Base-by-base conservation (phyloP, 2,888 invertebrate species). In the Dicycla oo region DNA sequence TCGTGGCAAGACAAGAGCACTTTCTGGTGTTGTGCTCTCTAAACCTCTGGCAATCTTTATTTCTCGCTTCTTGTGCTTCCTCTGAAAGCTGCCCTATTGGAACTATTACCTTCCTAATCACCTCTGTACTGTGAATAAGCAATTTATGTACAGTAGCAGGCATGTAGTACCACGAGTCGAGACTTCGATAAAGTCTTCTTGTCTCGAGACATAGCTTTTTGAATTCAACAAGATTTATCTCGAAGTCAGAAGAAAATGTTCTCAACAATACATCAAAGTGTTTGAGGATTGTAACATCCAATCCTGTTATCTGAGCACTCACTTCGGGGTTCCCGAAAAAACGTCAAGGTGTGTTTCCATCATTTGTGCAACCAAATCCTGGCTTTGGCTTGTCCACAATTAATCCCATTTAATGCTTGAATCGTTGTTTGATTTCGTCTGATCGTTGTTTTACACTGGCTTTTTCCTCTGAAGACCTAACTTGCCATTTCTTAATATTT, bases 31-130 rank as follows among this genome's bases (percentile, higher is more conserved):
- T 65, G 47, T 75, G 56, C 62, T 78, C 73, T 45, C 78, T 62
- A 62, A 78, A 78, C 43, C 70, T 81, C 11, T 69, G 61, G 20
- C 62, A 75, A 69, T 81, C 73, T 69, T 81, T 81, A 45, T 78
- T 72, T 23, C 72, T 23, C 11, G 73, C 64, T 73, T 76, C 79
- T 62, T 65, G 61, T 23, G 72, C 67, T 40, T 72, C 68, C 40
- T 78, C 69, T 18, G 78, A 75, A 61, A 78, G 65, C 45, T 69
- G 71, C 23, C 78, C 72, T 15, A 78, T 72, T 67, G 72, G 72
- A 43, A 60, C 30, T 7, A 68, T 43, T 68, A 51, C 68, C 40
- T 30, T n/a, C 34, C 75, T 56, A 20, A 78, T 71, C 2, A 83
- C 65, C 7, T 75, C 70, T 15, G 66, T 47, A 67, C 78, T 62